phyloP scores from a whole-genome alignment of 2,888 invertebrate species.

The Callyntrura guangdongensis region DNA sequence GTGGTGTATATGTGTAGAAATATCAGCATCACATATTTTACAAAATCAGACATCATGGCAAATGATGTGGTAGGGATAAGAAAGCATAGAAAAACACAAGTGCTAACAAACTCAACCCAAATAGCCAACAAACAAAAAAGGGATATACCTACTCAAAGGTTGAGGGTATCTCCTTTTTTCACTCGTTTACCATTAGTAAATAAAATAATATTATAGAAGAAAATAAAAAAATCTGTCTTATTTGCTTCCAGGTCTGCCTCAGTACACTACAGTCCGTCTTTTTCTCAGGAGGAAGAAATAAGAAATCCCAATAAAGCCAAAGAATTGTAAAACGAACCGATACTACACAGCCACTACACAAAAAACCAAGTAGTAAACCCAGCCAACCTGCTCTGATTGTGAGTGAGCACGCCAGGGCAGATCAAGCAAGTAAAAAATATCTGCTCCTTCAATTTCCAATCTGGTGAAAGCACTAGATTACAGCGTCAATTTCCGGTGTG shows the following conservation, averaged over 20 bases:
- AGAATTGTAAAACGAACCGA: conserved; percentile 5
- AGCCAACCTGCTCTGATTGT: background rate
- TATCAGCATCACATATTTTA: conserved; percentile 65
- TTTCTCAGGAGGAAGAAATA: background rate
- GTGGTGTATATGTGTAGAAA: background rate
- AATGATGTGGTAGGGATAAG: conserved; percentile 12
- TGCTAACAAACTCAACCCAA: background rate
- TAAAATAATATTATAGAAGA: conserved; percentile 62
- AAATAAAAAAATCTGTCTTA: conserved; percentile 13
- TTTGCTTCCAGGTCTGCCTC: background rate
- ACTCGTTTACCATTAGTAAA: conserved; percentile 26
- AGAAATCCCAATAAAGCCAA: conserved; percentile 19
- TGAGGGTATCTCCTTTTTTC: background rate
- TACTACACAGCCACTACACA: background rate
- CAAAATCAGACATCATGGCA: conserved; percentile 65
- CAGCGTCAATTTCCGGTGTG: conserved; percentile 78
- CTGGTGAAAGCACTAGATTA: conserved; percentile 78
- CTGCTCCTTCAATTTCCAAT: conserved; percentile 73
- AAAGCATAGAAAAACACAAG: conserved; percentile 30
- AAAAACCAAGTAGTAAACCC: background rate
- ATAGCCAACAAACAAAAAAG: conserved; percentile 16
- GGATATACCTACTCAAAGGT: background rate
- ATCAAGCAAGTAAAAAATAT: conserved; percentile 15
- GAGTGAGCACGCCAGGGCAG: background rate
- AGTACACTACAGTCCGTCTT: background rate